A percentile compares a stretch with the other conserved stretches of the same genome.
These are phyloP conservation scores for Danaus chrysippus DNA, from an alignment of 2,888 invertebrate species.

Conservation along the genomic window DNA sequence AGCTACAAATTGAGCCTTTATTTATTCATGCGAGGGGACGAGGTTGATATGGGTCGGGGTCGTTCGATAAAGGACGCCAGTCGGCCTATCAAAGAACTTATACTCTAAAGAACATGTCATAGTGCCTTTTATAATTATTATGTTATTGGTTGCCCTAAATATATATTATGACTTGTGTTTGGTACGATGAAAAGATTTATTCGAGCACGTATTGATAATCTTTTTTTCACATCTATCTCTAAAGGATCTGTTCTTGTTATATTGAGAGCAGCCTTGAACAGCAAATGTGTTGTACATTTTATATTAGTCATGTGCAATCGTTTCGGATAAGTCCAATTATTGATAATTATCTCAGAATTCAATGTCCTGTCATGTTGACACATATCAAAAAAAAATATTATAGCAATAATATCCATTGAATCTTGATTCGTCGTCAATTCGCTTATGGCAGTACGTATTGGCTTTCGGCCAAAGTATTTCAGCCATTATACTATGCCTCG, in stretches of 20 bases:
- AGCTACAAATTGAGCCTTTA: slow-evolving; percentile 75
- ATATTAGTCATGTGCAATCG: too few species aligned
- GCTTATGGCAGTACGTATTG: slow-evolving; percentile 53
- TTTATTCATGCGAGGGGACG: slow-evolving; percentile 74
- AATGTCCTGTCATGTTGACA: slow-evolving; percentile 5
- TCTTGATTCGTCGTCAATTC: slow-evolving; percentile 43
- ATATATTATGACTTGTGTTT: background rate
- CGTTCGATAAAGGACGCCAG: slow-evolving; percentile 68
- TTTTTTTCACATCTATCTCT: too few species aligned
- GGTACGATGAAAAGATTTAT: background rate
- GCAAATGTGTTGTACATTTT: too few species aligned
- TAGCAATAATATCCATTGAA: slow-evolving; percentile 13
- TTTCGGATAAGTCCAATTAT: too few species aligned
- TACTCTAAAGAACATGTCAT: slow-evolving; percentile 42
- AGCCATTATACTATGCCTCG: slow-evolving; percentile 54
- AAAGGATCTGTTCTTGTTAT: too few species aligned
- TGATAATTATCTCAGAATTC: too few species aligned
- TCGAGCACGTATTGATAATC: background rate
- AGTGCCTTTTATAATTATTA: slow-evolving; percentile 9
- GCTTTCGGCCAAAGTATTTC: slow-evolving; percentile 62
- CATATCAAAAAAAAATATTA: slow-evolving; percentile 14
- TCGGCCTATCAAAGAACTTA: slow-evolving; percentile 53
- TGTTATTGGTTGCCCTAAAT: slow-evolving; percentile 2
- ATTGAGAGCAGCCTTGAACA: too few species aligned
- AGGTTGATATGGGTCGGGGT: slow-evolving; percentile 74